Evolutionary conservation across 2,113 vertebrate genomes (phyloP).

Genomic region (Leptosomus discolor): DNA sequence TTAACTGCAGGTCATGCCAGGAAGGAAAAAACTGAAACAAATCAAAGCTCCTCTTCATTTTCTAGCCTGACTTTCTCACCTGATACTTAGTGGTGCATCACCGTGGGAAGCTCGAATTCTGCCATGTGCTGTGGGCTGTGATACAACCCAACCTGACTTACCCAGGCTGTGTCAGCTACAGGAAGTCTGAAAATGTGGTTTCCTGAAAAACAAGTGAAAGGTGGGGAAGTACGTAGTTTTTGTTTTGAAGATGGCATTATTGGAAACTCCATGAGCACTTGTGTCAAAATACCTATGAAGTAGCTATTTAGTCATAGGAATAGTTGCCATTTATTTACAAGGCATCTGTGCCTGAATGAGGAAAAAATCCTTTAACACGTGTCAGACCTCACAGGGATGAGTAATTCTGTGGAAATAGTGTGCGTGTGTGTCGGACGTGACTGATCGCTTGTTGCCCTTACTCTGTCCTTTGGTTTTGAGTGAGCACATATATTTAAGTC

Average conservation of each 20-base stretch:
- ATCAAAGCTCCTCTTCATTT: slow-evolving; percentile 8
- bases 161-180: not conserved
- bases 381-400: slow-evolving; percentile 27
- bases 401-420: slow-evolving; percentile 48
- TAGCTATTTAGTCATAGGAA: slow-evolving; percentile 16
- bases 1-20: not conserved
- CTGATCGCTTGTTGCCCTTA: not conserved
- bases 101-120: not conserved
- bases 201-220: slow-evolving; percentile 65
- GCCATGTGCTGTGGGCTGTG: not conserved
- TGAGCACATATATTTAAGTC: no score
- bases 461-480: slow-evolving; percentile 1
- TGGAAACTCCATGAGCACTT: slow-evolving; percentile 38
- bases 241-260: slow-evolving; percentile 47
- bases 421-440: slow-evolving; percentile 27
- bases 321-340: slow-evolving; percentile 26
- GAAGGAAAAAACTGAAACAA: not conserved
- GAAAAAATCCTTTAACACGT: not conserved
- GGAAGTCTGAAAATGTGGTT: slow-evolving; percentile 52
- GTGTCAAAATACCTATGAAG: not conserved
- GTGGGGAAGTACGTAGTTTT: slow-evolving; percentile 8
- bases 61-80: not conserved
- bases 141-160: not conserved
- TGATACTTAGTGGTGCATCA: not conserved
- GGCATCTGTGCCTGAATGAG: not conserved